A percentile compares a stretch with the other conserved stretches of the same genome.
Evolutionary conservation across 2,888 invertebrate genomes (phyloP).

Genomic region (Lepidochrysops patricia): DNA sequence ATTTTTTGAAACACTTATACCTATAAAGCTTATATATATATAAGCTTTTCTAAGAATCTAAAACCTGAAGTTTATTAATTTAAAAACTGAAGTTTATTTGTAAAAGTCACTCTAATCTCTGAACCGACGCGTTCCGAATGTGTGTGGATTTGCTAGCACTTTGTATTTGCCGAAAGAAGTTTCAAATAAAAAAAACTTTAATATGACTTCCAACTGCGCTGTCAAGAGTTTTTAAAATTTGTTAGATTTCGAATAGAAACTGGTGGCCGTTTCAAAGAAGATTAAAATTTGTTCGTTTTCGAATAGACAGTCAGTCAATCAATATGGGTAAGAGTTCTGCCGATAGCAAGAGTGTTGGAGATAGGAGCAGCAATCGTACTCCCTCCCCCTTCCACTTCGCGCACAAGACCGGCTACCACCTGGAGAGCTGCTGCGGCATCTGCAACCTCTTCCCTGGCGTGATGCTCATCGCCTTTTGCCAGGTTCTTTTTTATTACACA

Average conservation of each 20-base stretch:
- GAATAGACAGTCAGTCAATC: background rate
- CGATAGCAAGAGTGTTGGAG: constrained; percentile 28
- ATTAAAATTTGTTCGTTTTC: background rate
- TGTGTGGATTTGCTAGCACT: background rate
- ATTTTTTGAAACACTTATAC: too few relatives aligned
- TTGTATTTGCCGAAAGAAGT: background rate
- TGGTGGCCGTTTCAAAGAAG: background rate
- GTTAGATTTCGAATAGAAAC: background rate
- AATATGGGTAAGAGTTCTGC: constrained; percentile 23
- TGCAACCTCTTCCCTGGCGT: constrained; percentile 66
- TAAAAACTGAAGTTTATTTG: background rate
- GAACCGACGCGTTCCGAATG: background rate
- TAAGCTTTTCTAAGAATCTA: too few relatives aligned
- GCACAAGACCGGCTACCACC: constrained; percentile 55
- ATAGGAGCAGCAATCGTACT: constrained; percentile 36
- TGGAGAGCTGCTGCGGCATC: constrained; percentile 63
- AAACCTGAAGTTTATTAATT: background rate
- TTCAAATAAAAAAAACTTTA: background rate
- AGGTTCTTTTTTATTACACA: constrained; percentile 32
- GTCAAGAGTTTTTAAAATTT: background rate
- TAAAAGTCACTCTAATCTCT: background rate
- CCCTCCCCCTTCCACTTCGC: constrained; percentile 58
- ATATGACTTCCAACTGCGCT: background rate
- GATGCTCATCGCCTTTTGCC: constrained; percentile 53
- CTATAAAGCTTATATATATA: too few relatives aligned